Evolutionary conservation across 1,140 invertebrate species (phyloP).

Genomic region (Magallana gigas): DNA sequence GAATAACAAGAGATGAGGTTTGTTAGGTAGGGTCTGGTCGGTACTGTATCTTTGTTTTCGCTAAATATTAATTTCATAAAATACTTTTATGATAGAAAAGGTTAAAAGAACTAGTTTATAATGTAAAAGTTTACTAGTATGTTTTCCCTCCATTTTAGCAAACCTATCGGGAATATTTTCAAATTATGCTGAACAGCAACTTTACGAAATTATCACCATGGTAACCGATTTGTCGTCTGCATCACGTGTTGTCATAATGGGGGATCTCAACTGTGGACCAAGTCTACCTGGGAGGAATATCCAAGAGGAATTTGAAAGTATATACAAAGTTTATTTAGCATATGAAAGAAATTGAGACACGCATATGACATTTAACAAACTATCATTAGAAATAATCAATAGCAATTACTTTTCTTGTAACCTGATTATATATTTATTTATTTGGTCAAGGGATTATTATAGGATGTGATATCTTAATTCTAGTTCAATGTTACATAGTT

Average conservation of each 20-base stretch:
- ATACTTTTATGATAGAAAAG: too few species aligned
- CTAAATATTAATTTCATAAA: too few species aligned
- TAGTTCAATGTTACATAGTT: too few species aligned
- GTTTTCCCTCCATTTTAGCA: neutral
- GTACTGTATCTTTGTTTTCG: too few species aligned
- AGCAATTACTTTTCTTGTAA: neutral
- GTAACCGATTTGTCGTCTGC: neutral
- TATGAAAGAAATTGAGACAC: too few species aligned
- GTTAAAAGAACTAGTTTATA: too few species aligned
- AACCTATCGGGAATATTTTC: neutral
- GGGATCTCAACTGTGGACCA: neutral
- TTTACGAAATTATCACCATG: neutral
- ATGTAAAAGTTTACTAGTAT: too few species aligned
- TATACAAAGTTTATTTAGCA: neutral
- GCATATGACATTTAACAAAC: too few species aligned
- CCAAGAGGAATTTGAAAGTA: conserved; percentile 4
- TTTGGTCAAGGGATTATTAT: neutral
- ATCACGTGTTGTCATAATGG: conserved; percentile 15
- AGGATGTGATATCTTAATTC: neutral
- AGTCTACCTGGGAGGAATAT: neutral
- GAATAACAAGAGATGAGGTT: too few species aligned
- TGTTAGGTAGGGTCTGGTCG: too few species aligned
- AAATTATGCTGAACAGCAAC: neutral
- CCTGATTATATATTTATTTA: too few species aligned
- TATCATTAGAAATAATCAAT: too few species aligned